A percentile compares a stretch with the other conserved stretches of the same genome.
Evolutionary conservation across 2,797 vertebrate genomes (phyloP).

Genomic region (Selene dorsalis): DNA sequence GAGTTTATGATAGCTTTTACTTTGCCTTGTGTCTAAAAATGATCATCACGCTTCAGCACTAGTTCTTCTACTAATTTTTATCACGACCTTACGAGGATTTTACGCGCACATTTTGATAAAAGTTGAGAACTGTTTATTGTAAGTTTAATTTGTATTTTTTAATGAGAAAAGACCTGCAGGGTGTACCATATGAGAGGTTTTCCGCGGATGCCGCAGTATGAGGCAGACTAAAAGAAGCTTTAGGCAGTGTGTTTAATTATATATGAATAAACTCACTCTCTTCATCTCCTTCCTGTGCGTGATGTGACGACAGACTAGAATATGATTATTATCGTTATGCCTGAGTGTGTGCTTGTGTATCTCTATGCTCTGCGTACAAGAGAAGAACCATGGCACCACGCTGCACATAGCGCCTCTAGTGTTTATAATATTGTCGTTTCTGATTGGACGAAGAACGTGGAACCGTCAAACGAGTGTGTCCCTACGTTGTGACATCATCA

Average conservation of each 20-base stretch:
- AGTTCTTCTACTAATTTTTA: background rate
- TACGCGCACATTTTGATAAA: too few species aligned
- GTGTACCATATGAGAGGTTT: background rate
- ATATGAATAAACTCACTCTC: background rate
- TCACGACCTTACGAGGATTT: background rate
- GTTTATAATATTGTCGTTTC: background rate
- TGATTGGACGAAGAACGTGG: slow-evolving; percentile 26
- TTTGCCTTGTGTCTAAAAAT: background rate
- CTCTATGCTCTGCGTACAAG: too few species aligned
- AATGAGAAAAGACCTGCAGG: background rate
- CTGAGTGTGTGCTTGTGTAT: too few species aligned
- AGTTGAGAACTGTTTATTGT: too few species aligned
- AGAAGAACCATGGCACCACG: fast-evolving
- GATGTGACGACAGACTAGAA: background rate
- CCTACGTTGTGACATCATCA: slow-evolving; percentile 31
- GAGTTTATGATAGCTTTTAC: too few species aligned
- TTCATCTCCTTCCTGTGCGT: background rate
- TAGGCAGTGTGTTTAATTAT: background rate
- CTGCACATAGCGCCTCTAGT: background rate
- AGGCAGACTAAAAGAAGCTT: background rate
- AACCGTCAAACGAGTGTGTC: slow-evolving; percentile 16
- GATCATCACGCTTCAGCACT: background rate
- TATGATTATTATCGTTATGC: background rate
- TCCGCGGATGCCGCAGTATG: background rate
- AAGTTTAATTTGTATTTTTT: too few species aligned